phyloP scores from a whole-genome alignment of 2,113 vertebrate genomes.

The Rallus limicola region DNA sequence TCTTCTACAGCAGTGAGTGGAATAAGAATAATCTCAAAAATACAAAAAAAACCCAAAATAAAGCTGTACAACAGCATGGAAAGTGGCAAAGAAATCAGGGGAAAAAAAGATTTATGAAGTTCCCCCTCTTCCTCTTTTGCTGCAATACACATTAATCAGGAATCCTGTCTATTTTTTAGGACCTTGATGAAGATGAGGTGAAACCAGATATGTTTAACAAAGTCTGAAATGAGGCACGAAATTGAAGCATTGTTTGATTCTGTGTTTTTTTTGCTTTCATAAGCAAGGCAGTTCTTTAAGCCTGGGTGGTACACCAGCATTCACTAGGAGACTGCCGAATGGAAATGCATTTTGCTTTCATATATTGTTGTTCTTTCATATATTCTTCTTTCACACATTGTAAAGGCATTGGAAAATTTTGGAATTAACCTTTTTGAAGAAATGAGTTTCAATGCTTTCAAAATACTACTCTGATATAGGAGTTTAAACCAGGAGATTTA shows the following conservation, averaged over 20 bases:
- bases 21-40: neutral
- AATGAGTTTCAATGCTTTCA: neutral
- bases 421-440: neutral
- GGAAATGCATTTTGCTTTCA: neutral
- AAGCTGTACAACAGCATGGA: neutral
- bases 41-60: neutral
- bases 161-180: neutral
- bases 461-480: neutral
- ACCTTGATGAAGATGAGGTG: conserved; percentile 32
- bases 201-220: conserved; percentile 34
- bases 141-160: neutral
- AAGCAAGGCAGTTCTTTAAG: conserved; percentile 1
- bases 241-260: conserved; percentile 48
- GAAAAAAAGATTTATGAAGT: neutral
- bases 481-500: neutral
- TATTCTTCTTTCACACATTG: neutral
- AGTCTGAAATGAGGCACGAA: conserved; percentile 58
- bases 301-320: conserved; percentile 11
- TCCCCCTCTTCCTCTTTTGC: neutral
- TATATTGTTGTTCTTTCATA: neutral
- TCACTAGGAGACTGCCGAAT: neutral
- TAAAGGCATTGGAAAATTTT: neutral
- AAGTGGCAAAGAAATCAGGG: neutral
- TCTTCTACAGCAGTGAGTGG: neutral
- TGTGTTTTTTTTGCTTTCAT: conserved; percentile 22